These are phyloP conservation scores for Emydocephalus ijimae DNA, from an alignment of 2,113 vertebrate species.

Conservation along the genomic window DNA sequence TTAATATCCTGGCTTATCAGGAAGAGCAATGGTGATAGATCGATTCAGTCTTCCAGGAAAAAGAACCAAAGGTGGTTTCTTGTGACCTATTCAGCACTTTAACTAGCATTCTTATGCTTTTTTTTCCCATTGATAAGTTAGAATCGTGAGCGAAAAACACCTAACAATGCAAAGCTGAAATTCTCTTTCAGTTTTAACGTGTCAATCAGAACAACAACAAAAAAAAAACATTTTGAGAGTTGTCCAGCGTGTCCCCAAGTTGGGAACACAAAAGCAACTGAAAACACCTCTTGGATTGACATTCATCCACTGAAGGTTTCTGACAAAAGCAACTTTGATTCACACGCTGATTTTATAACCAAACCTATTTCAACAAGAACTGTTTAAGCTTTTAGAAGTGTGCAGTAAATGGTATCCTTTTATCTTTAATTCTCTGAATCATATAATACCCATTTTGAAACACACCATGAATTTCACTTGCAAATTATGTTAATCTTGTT, in stretches of 20 bases:
- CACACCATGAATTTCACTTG: neutral
- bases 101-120: neutral
- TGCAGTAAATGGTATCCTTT: neutral
- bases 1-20: neutral
- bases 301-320: neutral
- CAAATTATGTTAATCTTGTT: neutral
- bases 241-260: neutral
- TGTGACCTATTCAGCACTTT: neutral
- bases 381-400: neutral
- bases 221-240: neutral
- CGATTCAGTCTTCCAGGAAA: neutral
- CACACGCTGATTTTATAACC: neutral
- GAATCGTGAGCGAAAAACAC: neutral
- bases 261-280: neutral
- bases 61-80: neutral
- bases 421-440: neutral
- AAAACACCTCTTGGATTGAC: neutral
- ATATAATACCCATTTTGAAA: neutral
- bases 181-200: neutral
- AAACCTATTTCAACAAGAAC: neutral
- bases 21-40: neutral
- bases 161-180: neutral
- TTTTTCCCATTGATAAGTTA: neutral
- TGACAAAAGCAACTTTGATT: neutral
- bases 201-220: neutral